Percentiles rank a stretch among this genome's conserved stretches.
Evolutionary conservation across 2,797 vertebrate species (phyloP).

Genomic region (Poeciliopsis presidionis): DNA sequence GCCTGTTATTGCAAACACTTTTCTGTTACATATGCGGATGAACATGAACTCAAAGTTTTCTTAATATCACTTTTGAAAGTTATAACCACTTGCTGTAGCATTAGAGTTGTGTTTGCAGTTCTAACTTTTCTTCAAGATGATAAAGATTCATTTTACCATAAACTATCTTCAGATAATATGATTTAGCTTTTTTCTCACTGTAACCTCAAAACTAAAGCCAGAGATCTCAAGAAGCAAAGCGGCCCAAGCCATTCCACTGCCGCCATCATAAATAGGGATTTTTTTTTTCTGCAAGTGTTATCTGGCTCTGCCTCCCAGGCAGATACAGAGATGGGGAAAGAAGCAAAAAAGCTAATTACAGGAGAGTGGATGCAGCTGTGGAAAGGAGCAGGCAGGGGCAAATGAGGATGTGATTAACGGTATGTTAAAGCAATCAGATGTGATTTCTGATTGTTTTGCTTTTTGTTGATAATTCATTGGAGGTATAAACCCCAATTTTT

Average conservation of each 20-base stretch:
- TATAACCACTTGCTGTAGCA: background rate
- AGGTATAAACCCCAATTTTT: background rate
- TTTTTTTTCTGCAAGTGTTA: background rate
- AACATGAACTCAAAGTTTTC: background rate
- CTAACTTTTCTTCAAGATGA: background rate
- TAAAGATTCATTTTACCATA: background rate
- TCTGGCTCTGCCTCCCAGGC: no score
- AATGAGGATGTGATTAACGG: no score
- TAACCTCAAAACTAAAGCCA: background rate
- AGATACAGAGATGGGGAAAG: no score
- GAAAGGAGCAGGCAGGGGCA: no score
- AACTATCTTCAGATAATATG: background rate
- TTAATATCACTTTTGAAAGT: background rate
- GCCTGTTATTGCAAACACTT: background rate
- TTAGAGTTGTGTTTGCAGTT: background rate
- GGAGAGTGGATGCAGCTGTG: no score
- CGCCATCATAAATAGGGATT: no score
- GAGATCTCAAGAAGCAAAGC: background rate
- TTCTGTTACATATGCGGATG: background rate
- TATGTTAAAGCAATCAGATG: no score
- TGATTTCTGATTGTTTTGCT: background rate
- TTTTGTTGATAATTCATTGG: background rate
- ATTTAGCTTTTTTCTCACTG: background rate
- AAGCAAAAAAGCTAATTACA: no score
- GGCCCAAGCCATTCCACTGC: background rate